Conservation (phyloP, 2,888 invertebrate species). For the Eupithecia inturbata region DNA sequence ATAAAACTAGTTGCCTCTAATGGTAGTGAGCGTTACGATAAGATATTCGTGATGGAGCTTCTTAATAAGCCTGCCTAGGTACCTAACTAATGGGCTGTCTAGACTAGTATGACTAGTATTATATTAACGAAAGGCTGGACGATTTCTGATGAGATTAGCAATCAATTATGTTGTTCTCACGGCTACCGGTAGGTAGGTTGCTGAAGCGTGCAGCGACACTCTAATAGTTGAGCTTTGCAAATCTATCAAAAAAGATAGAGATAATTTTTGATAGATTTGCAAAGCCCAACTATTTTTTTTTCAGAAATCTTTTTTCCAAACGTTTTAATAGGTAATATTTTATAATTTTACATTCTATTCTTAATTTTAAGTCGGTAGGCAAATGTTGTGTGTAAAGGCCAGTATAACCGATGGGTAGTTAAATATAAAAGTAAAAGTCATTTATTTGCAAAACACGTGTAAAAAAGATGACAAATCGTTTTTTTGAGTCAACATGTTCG, state of each 20-base stretch:
- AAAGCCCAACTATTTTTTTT: background rate
- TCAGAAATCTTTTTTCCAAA: no score
- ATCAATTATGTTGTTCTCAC: conserved; percentile 80
- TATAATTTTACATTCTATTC: no score
- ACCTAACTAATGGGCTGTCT: conserved; percentile 54
- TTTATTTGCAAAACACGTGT: no score
- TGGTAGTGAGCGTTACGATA: conserved; percentile 11
- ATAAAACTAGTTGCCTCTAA: background rate
- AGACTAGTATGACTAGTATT: conserved; percentile 47
- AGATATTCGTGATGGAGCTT: conserved; percentile 13
- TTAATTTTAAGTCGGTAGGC: background rate
- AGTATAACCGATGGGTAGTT: background rate
- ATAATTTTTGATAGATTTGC: background rate
- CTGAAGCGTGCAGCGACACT: conserved; percentile 19
- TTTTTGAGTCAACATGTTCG: no score
- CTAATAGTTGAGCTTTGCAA: no score
- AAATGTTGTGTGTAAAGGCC: background rate
- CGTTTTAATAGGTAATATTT: no score
- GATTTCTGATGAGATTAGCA: conserved; percentile 72
- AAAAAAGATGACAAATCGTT: no score
- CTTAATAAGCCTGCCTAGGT: conserved; percentile 35
- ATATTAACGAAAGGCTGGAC: conserved; percentile 57
- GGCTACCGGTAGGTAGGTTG: conserved; percentile 47
- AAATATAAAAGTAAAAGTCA: no score
- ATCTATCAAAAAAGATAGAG: no score